Conservation (phyloP, 1,140 invertebrate species). For the Halyomorpha halys region DNA sequence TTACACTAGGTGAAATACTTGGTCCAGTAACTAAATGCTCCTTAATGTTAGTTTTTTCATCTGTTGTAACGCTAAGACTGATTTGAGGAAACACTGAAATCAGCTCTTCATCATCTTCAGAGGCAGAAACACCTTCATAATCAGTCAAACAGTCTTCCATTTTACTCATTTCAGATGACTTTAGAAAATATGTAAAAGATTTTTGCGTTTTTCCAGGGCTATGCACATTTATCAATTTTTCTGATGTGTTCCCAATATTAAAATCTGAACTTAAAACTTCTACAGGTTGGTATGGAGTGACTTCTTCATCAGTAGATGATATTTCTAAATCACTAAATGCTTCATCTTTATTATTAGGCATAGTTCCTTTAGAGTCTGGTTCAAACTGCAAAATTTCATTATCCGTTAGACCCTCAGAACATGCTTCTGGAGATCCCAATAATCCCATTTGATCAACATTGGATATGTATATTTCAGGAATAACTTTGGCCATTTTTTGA, state of each 20-base stretch:
- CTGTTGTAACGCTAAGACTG: constrained; percentile 12
- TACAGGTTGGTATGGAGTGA: neutral
- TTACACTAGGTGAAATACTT: neutral
- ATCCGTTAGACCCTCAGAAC: neutral
- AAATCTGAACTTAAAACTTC: constrained; percentile 5
- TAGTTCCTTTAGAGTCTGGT: neutral
- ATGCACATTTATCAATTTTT: constrained; percentile 10
- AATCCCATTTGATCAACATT: neutral
- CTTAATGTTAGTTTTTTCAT: constrained; percentile 14
- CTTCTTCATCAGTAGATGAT: constrained; percentile 23
- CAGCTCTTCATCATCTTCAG: constrained; percentile 25
- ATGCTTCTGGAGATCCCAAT: neutral
- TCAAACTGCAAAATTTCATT: neutral
- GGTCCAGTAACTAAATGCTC: neutral
- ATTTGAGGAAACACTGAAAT: constrained; percentile 23
- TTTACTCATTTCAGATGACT: constrained; percentile 7
- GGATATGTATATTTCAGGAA: constrained; percentile 8
- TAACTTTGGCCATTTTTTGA: neutral
- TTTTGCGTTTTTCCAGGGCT: constrained; percentile 19
- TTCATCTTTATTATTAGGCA: neutral
- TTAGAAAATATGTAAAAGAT: constrained; percentile 18
- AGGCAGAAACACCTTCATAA: neutral
- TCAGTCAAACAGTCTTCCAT: constrained; percentile 20
- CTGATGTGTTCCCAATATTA: neutral
- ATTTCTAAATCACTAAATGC: neutral